These are phyloP conservation scores for Thunnus thynnus DNA, from an alignment of 2,113 vertebrate genomes.

Conservation along the genomic window DNA sequence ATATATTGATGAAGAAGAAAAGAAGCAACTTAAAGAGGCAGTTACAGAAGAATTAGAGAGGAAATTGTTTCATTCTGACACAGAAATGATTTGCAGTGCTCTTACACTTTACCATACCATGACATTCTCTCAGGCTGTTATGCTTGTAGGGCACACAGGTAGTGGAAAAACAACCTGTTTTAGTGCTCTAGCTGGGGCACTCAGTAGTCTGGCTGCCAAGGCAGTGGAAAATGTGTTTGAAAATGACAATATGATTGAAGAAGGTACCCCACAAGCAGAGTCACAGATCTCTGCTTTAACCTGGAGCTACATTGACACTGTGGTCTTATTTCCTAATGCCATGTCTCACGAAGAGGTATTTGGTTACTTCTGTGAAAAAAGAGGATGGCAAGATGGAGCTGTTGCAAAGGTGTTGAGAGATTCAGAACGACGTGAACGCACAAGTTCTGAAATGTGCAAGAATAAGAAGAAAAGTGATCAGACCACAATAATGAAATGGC, in stretches of 20 bases:
- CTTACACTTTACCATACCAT: constrained; percentile 85
- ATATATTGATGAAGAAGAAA: constrained; percentile 58
- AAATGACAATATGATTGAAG: not conserved
- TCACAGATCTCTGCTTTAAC: constrained; percentile 21
- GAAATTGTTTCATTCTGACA: constrained; percentile 68
- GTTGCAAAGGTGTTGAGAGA: constrained; percentile 76
- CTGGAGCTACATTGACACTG: constrained; percentile 77
- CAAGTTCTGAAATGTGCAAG: not conserved
- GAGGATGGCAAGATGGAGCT: constrained; percentile 83
- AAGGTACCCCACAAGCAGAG: constrained; percentile 8
- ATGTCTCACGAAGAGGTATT: constrained; percentile 86
- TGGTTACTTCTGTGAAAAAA: constrained; percentile 75
- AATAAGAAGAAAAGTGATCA: constrained; percentile 10
- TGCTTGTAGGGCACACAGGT: constrained; percentile 88
- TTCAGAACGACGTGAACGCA: constrained; percentile 29
- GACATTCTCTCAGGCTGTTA: constrained; percentile 72
- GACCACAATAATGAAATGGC: constrained; percentile 78
- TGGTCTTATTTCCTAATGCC: constrained; percentile 86
- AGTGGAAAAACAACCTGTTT: constrained; percentile 90
- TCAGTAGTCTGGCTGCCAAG: constrained; percentile 78
- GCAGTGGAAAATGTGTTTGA: constrained; percentile 8
- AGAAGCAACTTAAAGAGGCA: constrained; percentile 64
- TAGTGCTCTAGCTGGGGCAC: constrained; percentile 81
- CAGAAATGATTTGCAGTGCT: constrained; percentile 67
- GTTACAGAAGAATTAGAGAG: constrained; percentile 81